phyloP scores from a whole-genome alignment of 1,140 invertebrate species.

The Leptestheria dahalacensis region DNA sequence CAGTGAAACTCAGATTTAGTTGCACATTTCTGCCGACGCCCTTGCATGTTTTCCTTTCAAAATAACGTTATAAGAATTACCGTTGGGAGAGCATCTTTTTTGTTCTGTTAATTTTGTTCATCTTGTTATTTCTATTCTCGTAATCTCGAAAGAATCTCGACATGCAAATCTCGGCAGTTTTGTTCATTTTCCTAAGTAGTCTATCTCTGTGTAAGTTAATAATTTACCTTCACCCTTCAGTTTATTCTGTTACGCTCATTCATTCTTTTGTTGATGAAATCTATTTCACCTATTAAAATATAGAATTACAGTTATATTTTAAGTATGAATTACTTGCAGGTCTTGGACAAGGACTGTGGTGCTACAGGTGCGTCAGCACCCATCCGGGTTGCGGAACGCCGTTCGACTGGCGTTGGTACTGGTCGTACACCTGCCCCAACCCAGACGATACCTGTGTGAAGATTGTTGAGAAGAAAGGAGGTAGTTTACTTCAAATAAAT shows the following conservation, averaged over 20 bases:
- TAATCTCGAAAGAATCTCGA: not conserved
- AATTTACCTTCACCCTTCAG: not conserved
- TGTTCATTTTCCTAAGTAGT: not conserved
- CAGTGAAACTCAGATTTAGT: not conserved
- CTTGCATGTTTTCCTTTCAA: not conserved
- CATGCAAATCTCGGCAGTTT: not conserved
- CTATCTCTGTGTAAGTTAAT: not conserved
- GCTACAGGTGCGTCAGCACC: constrained; percentile 76
- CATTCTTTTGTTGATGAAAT: too few relatives aligned
- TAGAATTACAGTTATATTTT: not conserved
- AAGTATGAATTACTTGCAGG: not conserved
- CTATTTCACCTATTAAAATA: too few relatives aligned
- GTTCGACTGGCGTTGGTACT: constrained; percentile 70
- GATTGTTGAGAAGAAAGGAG: constrained; percentile 70
- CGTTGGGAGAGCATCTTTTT: too few relatives aligned
- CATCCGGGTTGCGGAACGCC: constrained; percentile 69
- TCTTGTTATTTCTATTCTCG: not conserved
- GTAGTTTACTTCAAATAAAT: constrained; percentile 31
- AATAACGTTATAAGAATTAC: not conserved
- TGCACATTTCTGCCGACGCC: not conserved
- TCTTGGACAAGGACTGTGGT: constrained; percentile 39
- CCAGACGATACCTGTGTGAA: constrained; percentile 79
- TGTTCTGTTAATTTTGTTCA: not conserved
- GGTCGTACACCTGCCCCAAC: constrained; percentile 60
- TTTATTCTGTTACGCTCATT: not conserved